These are phyloP conservation scores for Nyctibius grandis DNA, from an alignment of 2,797 vertebrate genomes.

Conservation along the genomic window DNA sequence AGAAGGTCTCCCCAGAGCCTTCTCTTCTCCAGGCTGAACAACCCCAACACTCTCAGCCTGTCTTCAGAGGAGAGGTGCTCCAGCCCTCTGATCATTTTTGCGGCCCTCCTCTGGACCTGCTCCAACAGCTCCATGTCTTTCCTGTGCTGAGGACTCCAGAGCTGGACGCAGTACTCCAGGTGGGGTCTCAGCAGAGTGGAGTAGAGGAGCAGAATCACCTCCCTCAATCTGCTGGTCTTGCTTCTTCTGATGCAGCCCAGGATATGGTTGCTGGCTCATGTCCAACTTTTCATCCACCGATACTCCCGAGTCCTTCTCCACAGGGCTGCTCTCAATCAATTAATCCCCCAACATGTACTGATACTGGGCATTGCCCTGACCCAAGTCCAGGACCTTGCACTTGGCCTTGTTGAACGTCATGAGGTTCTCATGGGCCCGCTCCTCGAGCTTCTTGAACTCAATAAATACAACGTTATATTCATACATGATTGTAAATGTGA, in stretches of 20 bases:
- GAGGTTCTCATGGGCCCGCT: background rate
- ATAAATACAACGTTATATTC: background rate
- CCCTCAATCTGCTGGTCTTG: accelerated
- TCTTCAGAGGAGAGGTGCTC: no score
- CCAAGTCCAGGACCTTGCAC: background rate
- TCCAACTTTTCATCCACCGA: background rate
- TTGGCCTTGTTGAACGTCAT: background rate
- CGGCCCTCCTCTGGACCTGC: no score
- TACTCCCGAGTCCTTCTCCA: accelerated
- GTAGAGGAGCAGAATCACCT: background rate
- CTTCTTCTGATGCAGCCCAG: background rate
- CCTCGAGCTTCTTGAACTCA: accelerated
- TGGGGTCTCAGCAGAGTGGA: accelerated
- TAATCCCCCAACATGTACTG: background rate
- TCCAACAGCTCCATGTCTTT: no score
- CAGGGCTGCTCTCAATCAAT: background rate
- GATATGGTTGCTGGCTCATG: accelerated
- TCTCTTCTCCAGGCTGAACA: no score
- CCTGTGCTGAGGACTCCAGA: no score
- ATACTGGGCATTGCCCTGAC: accelerated
- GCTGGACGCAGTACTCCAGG: no score
- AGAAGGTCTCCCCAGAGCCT: no score
- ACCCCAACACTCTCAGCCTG: no score
- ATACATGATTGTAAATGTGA: background rate
- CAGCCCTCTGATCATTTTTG: no score